Evolutionary conservation across 2,888 invertebrate genomes (phyloP).

Genomic region (Zaprionus bogoriensis): DNA sequence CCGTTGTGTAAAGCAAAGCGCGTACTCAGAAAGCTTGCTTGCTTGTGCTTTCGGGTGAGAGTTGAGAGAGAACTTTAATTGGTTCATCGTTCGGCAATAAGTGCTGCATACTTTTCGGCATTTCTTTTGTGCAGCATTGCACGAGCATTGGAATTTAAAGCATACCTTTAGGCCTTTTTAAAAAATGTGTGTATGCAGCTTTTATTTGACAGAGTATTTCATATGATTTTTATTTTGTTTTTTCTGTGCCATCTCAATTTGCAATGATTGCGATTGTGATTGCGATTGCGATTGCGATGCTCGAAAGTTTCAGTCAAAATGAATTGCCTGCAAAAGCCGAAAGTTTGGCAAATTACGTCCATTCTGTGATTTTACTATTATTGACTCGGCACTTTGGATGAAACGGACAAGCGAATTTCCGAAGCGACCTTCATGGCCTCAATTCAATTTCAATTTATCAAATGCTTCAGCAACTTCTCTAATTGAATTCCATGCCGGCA

Average conservation of each 20-base stretch:
- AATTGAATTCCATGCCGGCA: constrained; percentile 61
- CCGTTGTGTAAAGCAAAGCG: background rate
- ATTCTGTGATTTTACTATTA: constrained; percentile 12
- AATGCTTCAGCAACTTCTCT: constrained; percentile 64
- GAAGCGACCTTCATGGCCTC: constrained; percentile 22
- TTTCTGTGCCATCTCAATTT: background rate
- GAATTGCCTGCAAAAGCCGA: constrained; percentile 8
- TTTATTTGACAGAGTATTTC: background rate
- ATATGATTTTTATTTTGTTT: background rate
- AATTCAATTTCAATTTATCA: constrained; percentile 63
- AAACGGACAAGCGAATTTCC: constrained; percentile 11
- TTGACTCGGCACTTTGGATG: background rate
- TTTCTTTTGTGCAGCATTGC: background rate
- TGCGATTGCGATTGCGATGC: background rate
- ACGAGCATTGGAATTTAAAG: constrained; percentile 3
- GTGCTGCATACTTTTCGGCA: constrained; percentile 52
- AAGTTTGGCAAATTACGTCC: constrained; percentile 18
- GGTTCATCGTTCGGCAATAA: constrained; percentile 18
- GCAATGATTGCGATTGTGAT: background rate
- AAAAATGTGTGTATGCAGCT: too few relatives aligned
- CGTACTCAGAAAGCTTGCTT: constrained; percentile 21
- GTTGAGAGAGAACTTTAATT: constrained; percentile 46
- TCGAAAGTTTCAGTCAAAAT: constrained; percentile 9
- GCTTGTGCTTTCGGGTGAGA: constrained; percentile 41
- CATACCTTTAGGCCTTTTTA: constrained; percentile 57